A percentile compares a stretch with the other conserved stretches of the same genome.
phyloP scores from a whole-genome alignment of 2,113 vertebrate species.

The Setophaga coronata region DNA sequence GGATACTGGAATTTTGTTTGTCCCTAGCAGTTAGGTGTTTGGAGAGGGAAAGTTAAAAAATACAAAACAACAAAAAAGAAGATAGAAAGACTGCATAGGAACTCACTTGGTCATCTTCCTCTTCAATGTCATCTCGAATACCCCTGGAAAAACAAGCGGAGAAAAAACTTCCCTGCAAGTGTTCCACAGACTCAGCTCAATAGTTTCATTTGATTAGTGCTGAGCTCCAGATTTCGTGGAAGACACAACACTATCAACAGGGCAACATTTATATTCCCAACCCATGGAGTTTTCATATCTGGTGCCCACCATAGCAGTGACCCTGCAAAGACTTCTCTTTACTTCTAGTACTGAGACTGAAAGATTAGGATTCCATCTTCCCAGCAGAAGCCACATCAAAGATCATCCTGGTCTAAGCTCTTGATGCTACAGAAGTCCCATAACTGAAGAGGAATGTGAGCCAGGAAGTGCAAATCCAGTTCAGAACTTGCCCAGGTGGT shows the following conservation, averaged over 20 bases:
- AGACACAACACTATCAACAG: conserved; percentile 71
- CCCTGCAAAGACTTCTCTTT: conserved; percentile 37
- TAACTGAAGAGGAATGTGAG: conserved; percentile 54
- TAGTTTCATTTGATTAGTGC: conserved; percentile 67
- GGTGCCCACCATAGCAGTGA: neutral
- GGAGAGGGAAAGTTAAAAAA: conserved; percentile 65
- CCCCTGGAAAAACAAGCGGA: conserved; percentile 99
- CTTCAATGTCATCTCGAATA: conserved; percentile 99
- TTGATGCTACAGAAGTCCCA: conserved; percentile 8
- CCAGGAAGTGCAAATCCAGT: conserved; percentile 61
- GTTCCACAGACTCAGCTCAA: conserved; percentile 90
- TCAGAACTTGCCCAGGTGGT: conserved; percentile 42
- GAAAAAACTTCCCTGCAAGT: conserved; percentile 99
- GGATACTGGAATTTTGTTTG: conserved; percentile 38
- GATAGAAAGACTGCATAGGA: conserved; percentile 87
- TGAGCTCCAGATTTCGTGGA: conserved; percentile 64
- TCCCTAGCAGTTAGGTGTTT: conserved; percentile 1
- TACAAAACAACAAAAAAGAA: conserved; percentile 57
- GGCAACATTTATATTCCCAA: conserved; percentile 66
- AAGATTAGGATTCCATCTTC: conserved; percentile 20
- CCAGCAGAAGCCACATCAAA: conserved; percentile 36
- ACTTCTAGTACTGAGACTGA: conserved; percentile 37
- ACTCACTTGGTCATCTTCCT: conserved; percentile 99
- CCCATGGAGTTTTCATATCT: conserved; percentile 33
- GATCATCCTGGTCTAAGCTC: conserved; percentile 37